Evolutionary conservation across 2,888 invertebrate genomes (phyloP).

Genomic region (Atrina japonica): DNA sequence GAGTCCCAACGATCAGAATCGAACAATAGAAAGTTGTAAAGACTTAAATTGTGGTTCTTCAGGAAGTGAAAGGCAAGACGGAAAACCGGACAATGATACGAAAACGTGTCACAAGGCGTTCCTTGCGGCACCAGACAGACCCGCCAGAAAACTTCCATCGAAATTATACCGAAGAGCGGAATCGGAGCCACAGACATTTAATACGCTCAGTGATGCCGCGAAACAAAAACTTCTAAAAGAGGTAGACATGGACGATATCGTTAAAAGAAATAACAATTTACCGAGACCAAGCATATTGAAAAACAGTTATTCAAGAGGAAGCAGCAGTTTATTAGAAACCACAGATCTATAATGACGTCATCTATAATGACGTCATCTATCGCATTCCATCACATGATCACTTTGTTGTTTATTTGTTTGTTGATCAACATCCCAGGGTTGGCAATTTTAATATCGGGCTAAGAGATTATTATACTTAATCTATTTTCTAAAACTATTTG

Average conservation of each 20-base stretch:
- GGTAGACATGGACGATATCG: slow-evolving; percentile 18
- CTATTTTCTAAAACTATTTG: too few species aligned
- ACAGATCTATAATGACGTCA: too few species aligned
- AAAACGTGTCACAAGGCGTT: too few species aligned
- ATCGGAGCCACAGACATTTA: slow-evolving; percentile 27
- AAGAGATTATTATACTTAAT: too few species aligned
- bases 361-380: too few species aligned
- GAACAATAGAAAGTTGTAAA: slow-evolving; percentile 3
- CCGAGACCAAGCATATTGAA: too few species aligned
- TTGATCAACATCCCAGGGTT: too few species aligned
- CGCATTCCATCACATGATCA: too few species aligned
- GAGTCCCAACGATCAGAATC: background rate
- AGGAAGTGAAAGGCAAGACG: background rate
- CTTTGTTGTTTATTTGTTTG: too few species aligned
- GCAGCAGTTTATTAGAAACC: too few species aligned
- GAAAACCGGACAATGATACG: background rate
- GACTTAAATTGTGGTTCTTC: background rate
- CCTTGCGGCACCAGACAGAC: background rate
- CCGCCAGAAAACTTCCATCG: background rate
- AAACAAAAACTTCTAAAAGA: slow-evolving; percentile 20
- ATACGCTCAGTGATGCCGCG: slow-evolving; percentile 8
- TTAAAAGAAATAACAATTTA: slow-evolving; percentile 3
- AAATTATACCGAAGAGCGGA: slow-evolving; percentile 25
- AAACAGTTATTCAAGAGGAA: too few species aligned
- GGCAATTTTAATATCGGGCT: too few species aligned